These are phyloP conservation scores for Cheirogaleus medius DNA, from an alignment of 2,113 vertebrate genomes.

Conservation along the genomic window DNA sequence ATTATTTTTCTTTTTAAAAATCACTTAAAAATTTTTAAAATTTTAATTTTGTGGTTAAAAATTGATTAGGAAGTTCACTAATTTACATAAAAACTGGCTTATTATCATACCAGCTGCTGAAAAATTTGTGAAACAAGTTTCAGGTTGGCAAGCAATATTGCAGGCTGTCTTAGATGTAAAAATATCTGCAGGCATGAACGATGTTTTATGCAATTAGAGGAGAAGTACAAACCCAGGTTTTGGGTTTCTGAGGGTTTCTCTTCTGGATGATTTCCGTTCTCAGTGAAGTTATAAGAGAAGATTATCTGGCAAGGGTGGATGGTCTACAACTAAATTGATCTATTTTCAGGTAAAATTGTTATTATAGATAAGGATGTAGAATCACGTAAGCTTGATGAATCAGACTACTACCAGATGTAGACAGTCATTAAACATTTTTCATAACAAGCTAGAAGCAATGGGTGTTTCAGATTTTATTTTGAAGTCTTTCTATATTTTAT, in stretches of 20 bases:
- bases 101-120: slow-evolving; percentile 63
- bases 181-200: slow-evolving; percentile 62
- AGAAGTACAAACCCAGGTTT: slow-evolving; percentile 5
- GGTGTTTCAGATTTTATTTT: neutral
- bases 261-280: neutral
- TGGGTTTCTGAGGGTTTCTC: neutral
- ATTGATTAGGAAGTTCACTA: slow-evolving; percentile 45
- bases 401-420: neutral
- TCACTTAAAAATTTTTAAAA: slow-evolving; percentile 20
- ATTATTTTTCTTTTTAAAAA: neutral
- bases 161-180: slow-evolving; percentile 66
- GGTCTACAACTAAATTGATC: neutral
- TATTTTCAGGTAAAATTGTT: neutral
- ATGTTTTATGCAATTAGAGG: slow-evolving; percentile 41
- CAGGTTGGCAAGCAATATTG: slow-evolving; percentile 54
- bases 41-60: slow-evolving; percentile 60
- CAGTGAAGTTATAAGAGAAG: neutral
- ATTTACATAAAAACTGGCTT: slow-evolving; percentile 71
- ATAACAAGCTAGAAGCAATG: neutral
- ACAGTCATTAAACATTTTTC: neutral
- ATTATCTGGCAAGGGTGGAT: neutral
- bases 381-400: neutral
- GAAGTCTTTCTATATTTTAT: neutral
- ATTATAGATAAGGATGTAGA: neutral
- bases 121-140: slow-evolving; percentile 65